Conservation (phyloP, 2,797 vertebrate genomes). For the Periophthalmus magnuspinnatus region DNA sequence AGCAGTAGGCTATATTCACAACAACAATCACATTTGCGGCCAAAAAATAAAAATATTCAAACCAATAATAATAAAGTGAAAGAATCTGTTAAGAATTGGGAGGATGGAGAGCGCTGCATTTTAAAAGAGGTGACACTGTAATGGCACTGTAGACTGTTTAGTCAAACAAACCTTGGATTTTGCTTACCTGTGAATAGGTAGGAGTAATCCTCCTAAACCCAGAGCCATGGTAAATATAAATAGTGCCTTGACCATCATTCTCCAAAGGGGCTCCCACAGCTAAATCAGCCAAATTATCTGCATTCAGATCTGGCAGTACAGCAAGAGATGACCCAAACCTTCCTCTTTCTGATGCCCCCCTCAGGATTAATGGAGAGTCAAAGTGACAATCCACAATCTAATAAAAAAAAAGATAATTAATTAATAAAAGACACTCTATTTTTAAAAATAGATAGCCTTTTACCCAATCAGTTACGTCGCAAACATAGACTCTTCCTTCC, state of each 20-base stretch:
- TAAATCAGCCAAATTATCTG: conserved; percentile 70
- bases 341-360: conserved; percentile 55
- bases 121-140: too few relatives aligned
- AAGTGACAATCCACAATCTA: conserved; percentile 50
- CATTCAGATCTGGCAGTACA: conserved; percentile 71
- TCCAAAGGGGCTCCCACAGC: conserved; percentile 81
- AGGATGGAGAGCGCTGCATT: too few relatives aligned
- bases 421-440: not conserved
- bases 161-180: not conserved
- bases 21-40: too few relatives aligned
- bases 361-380: conserved; percentile 38
- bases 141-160: not conserved
- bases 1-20: too few relatives aligned
- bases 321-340: conserved; percentile 78
- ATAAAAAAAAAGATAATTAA: not conserved
- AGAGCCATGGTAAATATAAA: conserved; percentile 78
- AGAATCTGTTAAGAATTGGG: too few relatives aligned
- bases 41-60: too few relatives aligned
- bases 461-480: conserved; percentile 45
- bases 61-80: too few relatives aligned
- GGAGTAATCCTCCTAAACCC: conserved; percentile 31
- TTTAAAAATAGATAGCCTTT: conserved; percentile 6
- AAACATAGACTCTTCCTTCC: conserved; percentile 77
- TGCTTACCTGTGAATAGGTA: conserved; percentile 68
- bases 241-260: conserved; percentile 67